These are phyloP conservation scores for Drosophila azteca DNA, from an alignment of 1,140 invertebrate genomes.

Conservation along the genomic window DNA sequence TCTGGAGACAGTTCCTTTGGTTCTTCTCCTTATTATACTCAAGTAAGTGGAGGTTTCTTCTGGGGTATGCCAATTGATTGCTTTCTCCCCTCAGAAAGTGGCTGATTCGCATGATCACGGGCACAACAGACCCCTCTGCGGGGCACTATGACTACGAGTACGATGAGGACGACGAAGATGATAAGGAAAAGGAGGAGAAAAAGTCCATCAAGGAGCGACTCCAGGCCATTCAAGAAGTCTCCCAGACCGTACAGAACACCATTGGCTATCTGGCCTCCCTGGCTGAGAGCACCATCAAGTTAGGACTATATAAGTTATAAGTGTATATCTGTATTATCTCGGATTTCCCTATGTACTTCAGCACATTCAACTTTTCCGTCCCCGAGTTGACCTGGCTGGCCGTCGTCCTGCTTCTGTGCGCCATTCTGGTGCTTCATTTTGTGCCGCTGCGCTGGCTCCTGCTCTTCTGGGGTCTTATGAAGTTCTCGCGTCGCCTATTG, in stretches of 20 bases:
- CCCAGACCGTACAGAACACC: conserved; percentile 96
- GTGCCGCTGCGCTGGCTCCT: conserved; percentile 96
- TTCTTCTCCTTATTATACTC: conserved; percentile 90
- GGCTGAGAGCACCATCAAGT: conserved; percentile 97
- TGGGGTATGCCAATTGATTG: background rate
- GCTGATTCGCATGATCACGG: conserved; percentile 86
- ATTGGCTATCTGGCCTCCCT: conserved; percentile 96
- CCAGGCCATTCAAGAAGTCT: conserved; percentile 97
- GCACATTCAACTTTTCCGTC: conserved; percentile 98
- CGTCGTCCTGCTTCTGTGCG: conserved; percentile 89
- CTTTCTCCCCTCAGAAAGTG: conserved; percentile 83
- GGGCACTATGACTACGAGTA: conserved; percentile 92
- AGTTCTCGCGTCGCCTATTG: conserved; percentile 97
- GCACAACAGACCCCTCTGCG: conserved; percentile 85
- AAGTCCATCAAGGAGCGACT: conserved; percentile 96
- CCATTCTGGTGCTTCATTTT: conserved; percentile 92
- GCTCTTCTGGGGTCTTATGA: conserved; percentile 98
- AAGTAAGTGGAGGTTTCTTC: conserved; percentile 84
- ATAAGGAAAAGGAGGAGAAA: conserved; percentile 95
- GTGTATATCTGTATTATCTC: background rate
- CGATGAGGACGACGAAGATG: conserved; percentile 90
- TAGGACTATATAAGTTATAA: conserved; percentile 78
- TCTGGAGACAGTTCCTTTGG: conserved; percentile 93
- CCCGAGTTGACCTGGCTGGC: conserved; percentile 98
- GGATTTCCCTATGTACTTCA: conserved; percentile 84